A percentile compares a stretch with the other conserved stretches of the same genome.
Evolutionary conservation across 2,888 invertebrate species (phyloP).

Genomic region (Sphinx pinastri): DNA sequence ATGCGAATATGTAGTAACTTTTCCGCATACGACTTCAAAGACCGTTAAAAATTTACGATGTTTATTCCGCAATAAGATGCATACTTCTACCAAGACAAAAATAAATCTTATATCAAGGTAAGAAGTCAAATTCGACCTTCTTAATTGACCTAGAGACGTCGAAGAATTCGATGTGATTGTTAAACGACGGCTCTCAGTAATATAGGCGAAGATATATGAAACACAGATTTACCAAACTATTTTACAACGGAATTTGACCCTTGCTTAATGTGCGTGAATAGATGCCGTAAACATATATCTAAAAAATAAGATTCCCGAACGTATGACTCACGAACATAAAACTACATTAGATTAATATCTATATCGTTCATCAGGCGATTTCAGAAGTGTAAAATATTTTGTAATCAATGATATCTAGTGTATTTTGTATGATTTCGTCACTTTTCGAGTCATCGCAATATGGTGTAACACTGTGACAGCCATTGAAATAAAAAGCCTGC

Average conservation of each 20-base stretch:
- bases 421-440: not conserved
- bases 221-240: constrained; percentile 4
- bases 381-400: too few relatives aligned
- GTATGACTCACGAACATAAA: not conserved
- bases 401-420: too few relatives aligned
- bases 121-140: constrained; percentile 57
- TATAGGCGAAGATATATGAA: not conserved
- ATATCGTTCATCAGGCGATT: too few relatives aligned
- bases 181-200: not conserved
- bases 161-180: constrained; percentile 32
- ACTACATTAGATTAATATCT: not conserved
- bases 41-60: constrained; percentile 54
- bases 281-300: not conserved
- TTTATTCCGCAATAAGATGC: constrained; percentile 64
- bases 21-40: constrained; percentile 56
- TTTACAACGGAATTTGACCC: constrained; percentile 21
- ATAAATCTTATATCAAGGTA: constrained; percentile 66
- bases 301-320: constrained; percentile 1
- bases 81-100: constrained; percentile 58
- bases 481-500: too few relatives aligned
- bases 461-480: too few relatives aligned
- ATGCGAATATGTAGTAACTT: constrained; percentile 34
- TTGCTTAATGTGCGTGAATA: constrained; percentile 14
- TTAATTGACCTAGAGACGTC: constrained; percentile 66
- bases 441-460: not conserved